These are phyloP conservation scores for Stegastes partitus DNA, from an alignment of 2,113 vertebrate genomes.

Conservation along the genomic window DNA sequence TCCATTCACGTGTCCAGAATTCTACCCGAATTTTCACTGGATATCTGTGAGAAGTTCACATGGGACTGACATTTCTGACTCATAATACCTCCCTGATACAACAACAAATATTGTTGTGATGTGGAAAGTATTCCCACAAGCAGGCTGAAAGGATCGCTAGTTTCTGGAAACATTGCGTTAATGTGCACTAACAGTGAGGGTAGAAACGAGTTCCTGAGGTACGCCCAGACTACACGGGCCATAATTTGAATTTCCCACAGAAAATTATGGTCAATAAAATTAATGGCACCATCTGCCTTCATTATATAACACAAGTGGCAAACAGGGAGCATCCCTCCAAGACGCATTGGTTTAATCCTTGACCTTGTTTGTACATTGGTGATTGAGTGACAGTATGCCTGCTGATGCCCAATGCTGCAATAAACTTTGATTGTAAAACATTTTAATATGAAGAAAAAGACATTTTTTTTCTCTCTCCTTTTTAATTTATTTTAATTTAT, in stretches of 20 bases:
- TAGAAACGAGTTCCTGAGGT: slow-evolving; percentile 32
- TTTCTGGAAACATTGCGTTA: slow-evolving; percentile 14
- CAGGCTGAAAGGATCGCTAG: slow-evolving; percentile 1
- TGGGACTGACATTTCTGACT: background rate
- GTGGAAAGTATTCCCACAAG: background rate
- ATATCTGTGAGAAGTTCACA: background rate
- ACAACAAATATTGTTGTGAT: background rate
- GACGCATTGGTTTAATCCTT: background rate
- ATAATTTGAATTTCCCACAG: slow-evolving; percentile 47
- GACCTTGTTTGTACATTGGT: slow-evolving; percentile 23
- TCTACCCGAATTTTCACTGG: background rate
- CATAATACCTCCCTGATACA: background rate
- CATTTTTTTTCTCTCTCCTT: no score
- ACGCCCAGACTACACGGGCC: slow-evolving; percentile 13
- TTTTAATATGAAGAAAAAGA: background rate
- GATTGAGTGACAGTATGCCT: background rate
- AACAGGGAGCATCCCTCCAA: slow-evolving; percentile 16
- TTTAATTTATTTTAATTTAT: no score
- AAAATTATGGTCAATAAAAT: slow-evolving; percentile 72
- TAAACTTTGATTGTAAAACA: background rate
- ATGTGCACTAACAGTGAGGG: slow-evolving; percentile 28
- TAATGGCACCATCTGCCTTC: slow-evolving; percentile 54
- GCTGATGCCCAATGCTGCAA: background rate
- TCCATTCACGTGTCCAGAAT: background rate
- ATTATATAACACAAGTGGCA: slow-evolving; percentile 45